A percentile compares a stretch with the other conserved stretches of the same genome.
Conservation (phyloP, 2,113 vertebrate species). For the Myrmecobius fasciatus region DNA sequence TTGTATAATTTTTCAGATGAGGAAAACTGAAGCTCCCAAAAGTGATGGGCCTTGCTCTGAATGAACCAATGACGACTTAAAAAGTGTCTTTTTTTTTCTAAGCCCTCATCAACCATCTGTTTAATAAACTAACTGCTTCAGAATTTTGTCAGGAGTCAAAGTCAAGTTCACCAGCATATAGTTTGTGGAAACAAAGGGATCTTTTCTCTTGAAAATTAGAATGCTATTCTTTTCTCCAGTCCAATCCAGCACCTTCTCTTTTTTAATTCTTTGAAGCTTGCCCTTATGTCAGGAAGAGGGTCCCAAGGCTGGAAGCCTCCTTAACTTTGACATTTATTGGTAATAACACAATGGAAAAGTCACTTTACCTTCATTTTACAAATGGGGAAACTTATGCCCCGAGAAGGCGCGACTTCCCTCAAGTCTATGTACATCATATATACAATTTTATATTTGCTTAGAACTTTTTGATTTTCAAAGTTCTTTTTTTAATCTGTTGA, state of each 20-base stretch:
- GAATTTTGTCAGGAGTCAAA: background rate
- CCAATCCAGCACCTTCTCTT: background rate
- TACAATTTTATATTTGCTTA: background rate
- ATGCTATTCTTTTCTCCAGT: background rate
- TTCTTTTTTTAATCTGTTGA: background rate
- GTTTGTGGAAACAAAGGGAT: background rate
- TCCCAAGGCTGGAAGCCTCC: background rate
- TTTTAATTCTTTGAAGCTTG: background rate
- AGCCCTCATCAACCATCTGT: background rate
- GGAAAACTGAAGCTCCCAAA: background rate
- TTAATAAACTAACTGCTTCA: background rate
- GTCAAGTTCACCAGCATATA: background rate
- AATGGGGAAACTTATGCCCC: background rate
- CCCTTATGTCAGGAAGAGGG: background rate
- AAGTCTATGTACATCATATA: background rate
- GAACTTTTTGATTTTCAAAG: background rate
- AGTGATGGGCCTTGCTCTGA: background rate
- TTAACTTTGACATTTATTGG: background rate
- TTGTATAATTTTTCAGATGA: background rate
- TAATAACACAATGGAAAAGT: background rate
- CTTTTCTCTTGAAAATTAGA: background rate
- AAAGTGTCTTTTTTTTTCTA: background rate
- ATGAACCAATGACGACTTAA: background rate
- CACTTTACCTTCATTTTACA: background rate
- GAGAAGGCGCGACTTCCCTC: background rate